phyloP scores from a whole-genome alignment of 1,140 invertebrate species.

The Ostrea edulis region DNA sequence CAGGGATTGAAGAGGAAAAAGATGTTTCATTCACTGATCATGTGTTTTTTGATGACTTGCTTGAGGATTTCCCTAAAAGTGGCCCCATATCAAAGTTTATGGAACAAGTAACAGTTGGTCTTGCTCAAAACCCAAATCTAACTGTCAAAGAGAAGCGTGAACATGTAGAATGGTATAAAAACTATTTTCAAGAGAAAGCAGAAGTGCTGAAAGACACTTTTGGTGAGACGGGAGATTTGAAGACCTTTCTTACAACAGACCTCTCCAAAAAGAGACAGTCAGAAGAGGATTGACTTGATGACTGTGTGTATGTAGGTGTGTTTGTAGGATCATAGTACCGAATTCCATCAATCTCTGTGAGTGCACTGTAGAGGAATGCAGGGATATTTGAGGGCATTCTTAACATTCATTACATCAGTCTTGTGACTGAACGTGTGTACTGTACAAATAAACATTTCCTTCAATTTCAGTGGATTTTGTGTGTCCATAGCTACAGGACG shows the following conservation, averaged over 20 bases:
- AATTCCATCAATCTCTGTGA: too few relatives aligned
- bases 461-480: too few relatives aligned
- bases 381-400: too few relatives aligned
- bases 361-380: too few relatives aligned
- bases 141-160: conserved; percentile 92
- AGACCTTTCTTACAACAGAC: background rate
- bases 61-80: conserved; percentile 90
- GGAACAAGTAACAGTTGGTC: conserved; percentile 95
- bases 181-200: conserved; percentile 93
- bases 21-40: conserved; percentile 82
- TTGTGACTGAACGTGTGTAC: too few relatives aligned
- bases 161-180: conserved; percentile 94
- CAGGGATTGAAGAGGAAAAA: conserved; percentile 86
- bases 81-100: conserved; percentile 97
- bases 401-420: too few relatives aligned
- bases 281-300: background rate
- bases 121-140: conserved; percentile 96
- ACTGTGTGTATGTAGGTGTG: too few relatives aligned
- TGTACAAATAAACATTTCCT: too few relatives aligned
- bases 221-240: conserved; percentile 57
- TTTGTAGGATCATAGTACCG: too few relatives aligned
- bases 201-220: conserved; percentile 84
- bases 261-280: background rate
- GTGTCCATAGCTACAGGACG: too few relatives aligned
- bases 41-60: conserved; percentile 92